phyloP scores from a whole-genome alignment of 2,113 vertebrate genomes.

The Isurus oxyrinchus region DNA sequence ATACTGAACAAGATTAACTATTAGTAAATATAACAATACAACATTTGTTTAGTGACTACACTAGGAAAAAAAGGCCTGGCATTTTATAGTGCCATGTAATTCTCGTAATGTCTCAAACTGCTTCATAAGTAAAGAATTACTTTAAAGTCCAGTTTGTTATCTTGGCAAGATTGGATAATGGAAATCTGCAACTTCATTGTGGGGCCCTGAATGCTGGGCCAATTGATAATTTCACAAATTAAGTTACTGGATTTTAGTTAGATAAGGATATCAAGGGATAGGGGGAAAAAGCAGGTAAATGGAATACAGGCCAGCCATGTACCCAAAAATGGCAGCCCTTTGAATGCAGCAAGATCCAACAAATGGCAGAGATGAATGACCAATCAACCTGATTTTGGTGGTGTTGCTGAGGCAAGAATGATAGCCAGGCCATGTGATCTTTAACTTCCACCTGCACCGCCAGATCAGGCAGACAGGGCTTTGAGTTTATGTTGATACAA shows the following conservation, averaged over 20 bases:
- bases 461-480: neutral
- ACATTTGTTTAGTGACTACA: neutral
- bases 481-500: neutral
- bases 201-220: neutral
- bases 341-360: neutral
- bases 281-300: neutral
- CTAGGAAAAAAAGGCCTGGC: neutral
- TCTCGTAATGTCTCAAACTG: neutral
- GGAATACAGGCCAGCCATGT: neutral
- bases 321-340: neutral
- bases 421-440: neutral
- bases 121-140: neutral
- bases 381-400: neutral
- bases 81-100: neutral
- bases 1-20: neutral
- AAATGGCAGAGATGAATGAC: neutral
- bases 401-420: neutral
- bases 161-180: neutral
- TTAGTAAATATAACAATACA: neutral
- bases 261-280: neutral
- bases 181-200: neutral
- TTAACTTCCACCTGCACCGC: neutral
- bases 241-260: neutral
- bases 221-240: neutral
- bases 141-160: neutral